A percentile compares a stretch with the other conserved stretches of the same genome.
These are phyloP conservation scores for Alexandromys fortis DNA, from an alignment of 2,113 vertebrate species.

Conservation along the genomic window DNA sequence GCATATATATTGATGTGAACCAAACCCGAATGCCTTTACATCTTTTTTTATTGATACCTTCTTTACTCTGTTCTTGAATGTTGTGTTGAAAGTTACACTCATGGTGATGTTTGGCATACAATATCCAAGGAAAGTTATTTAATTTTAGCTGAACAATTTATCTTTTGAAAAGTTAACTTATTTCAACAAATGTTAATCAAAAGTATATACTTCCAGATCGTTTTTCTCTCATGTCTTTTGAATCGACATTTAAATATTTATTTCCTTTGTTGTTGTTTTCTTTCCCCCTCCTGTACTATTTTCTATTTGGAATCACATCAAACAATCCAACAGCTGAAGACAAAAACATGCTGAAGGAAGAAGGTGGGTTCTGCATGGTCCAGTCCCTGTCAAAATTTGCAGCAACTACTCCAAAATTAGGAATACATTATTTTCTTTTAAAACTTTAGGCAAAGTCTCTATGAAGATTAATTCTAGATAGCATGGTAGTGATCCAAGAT, in stretches of 20 bases:
- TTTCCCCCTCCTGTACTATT: slow-evolving; percentile 22
- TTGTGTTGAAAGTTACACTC: background rate
- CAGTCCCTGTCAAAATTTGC: background rate
- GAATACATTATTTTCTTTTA: slow-evolving; percentile 4
- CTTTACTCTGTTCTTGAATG: background rate
- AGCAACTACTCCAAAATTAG: background rate
- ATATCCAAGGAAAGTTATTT: background rate
- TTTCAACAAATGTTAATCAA: slow-evolving; percentile 57
- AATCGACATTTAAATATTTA: slow-evolving; percentile 41
- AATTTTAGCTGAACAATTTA: background rate
- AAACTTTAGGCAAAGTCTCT: background rate
- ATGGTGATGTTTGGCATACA: background rate
- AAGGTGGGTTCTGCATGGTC: background rate
- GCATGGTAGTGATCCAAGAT: too few relatives aligned
- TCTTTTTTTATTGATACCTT: background rate
- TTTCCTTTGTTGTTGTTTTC: background rate
- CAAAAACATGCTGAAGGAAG: background rate
- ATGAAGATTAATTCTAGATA: background rate
- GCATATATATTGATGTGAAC: background rate
- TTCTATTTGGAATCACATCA: background rate
- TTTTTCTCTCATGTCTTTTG: slow-evolving; percentile 42
- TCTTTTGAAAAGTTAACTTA: background rate
- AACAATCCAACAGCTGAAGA: background rate
- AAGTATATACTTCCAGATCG: slow-evolving; percentile 36
- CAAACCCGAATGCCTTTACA: background rate